Percentiles rank a stretch among this genome's conserved stretches.
phyloP scores from a whole-genome alignment of 2,113 vertebrate species.

The Neolamprologus longior region DNA sequence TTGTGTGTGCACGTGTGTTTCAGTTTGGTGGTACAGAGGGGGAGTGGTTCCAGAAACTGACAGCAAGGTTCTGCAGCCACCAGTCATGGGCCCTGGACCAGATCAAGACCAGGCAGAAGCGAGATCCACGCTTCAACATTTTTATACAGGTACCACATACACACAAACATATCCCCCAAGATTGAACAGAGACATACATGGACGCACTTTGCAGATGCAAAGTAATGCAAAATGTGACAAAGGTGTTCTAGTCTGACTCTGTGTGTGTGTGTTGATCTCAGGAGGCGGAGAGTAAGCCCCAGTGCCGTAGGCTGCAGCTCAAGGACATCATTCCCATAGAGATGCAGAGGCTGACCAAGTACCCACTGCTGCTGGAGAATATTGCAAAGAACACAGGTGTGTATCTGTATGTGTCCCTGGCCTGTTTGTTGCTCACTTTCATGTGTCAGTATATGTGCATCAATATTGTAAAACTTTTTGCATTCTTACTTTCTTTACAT shows the following conservation, averaged over 20 bases:
- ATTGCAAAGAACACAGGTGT: constrained; percentile 79
- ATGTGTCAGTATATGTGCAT: neutral
- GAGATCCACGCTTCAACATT: constrained; percentile 77
- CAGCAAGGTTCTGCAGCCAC: constrained; percentile 86
- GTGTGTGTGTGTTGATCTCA: constrained; percentile 34
- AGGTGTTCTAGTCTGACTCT: neutral
- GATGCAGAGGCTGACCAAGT: constrained; percentile 92
- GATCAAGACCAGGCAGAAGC: constrained; percentile 83
- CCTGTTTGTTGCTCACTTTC: neutral
- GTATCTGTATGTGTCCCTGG: neutral
- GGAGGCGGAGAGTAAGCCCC: constrained; percentile 85
- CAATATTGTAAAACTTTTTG: neutral
- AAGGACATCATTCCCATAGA: constrained; percentile 91
- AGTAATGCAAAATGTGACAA: neutral
- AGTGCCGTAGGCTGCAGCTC: constrained; percentile 85
- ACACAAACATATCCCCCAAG: neutral
- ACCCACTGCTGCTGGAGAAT: constrained; percentile 84
- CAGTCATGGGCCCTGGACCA: constrained; percentile 85
- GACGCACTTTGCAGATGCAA: neutral
- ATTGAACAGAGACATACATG: neutral
- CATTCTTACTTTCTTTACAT: neutral
- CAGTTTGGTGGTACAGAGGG: constrained; percentile 84
- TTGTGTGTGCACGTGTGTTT: neutral
- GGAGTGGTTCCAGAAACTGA: constrained; percentile 88
- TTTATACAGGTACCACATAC: constrained; percentile 76